Evolutionary conservation across 2,797 vertebrate genomes (phyloP).

Genomic region (Miichthys miiuy): DNA sequence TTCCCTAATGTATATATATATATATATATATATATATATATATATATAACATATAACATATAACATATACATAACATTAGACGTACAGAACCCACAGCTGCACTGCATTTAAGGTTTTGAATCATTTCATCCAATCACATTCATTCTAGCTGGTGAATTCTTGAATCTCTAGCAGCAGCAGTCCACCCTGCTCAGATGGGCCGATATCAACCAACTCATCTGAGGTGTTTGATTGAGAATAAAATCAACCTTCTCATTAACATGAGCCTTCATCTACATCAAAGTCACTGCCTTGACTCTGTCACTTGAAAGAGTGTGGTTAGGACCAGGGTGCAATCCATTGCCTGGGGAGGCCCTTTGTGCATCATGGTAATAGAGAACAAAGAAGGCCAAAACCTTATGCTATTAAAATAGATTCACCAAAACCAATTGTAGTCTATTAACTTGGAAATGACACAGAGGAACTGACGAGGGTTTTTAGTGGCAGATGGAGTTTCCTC

Average conservation of each 20-base stretch:
- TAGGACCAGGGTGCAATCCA: conserved; percentile 52
- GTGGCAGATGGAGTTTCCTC: conserved; percentile 80
- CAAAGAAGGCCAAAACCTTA: conserved; percentile 78
- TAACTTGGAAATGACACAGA: conserved; percentile 83
- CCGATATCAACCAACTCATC: conserved; percentile 53
- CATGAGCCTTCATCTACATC: conserved; percentile 54
- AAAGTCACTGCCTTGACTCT: conserved; percentile 51
- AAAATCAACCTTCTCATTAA: conserved; percentile 51
- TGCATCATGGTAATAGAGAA: conserved; percentile 79
- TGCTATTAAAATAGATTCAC: conserved; percentile 83
- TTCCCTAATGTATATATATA: too few species aligned
- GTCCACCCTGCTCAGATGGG: not conserved
- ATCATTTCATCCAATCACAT: not conserved
- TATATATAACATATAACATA: too few species aligned
- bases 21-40: too few species aligned
- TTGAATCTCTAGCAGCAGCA: conserved; percentile 4
- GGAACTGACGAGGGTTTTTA: conserved; percentile 78
- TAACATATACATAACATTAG: not conserved
- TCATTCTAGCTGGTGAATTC: conserved; percentile 2
- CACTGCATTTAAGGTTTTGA: not conserved
- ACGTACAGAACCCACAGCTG: not conserved
- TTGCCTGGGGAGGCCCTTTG: conserved; percentile 63
- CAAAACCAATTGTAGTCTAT: conserved; percentile 88
- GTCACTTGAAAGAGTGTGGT: conserved; percentile 60
- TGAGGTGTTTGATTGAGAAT: conserved; percentile 43